phyloP scores from a whole-genome alignment of 2,113 vertebrate genomes.

The Vanacampus margaritifer region DNA sequence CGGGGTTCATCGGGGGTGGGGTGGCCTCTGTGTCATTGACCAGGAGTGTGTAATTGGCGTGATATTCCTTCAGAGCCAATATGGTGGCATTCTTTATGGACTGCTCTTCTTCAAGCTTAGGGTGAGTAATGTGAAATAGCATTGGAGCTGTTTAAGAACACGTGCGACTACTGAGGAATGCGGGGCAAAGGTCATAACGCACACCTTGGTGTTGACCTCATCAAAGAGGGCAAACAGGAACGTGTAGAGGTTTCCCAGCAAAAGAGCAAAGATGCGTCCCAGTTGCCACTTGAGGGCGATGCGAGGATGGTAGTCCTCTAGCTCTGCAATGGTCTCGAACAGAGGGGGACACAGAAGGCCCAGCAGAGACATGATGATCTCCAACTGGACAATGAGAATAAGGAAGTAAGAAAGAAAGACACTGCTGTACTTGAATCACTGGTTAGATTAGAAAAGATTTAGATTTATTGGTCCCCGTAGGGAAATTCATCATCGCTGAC shows the following conservation, averaged over 20 bases:
- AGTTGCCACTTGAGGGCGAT: constrained; percentile 97
- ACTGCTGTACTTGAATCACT: no score
- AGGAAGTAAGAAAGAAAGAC: not conserved
- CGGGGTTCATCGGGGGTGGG: constrained; percentile 79
- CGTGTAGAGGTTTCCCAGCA: constrained; percentile 95
- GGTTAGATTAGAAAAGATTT: no score
- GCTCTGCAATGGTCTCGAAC: constrained; percentile 92
- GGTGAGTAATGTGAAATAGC: not conserved
- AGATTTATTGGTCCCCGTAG: no score
- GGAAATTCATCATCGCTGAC: no score
- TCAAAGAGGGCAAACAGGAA: constrained; percentile 95
- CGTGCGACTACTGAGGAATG: not conserved
- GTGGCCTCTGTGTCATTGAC: constrained; percentile 65
- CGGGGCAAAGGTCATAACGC: not conserved
- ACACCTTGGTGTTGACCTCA: constrained; percentile 91
- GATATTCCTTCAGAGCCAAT: constrained; percentile 81
- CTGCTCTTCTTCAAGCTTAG: constrained; percentile 82
- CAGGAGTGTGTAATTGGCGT: constrained; percentile 73
- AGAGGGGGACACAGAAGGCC: constrained; percentile 95
- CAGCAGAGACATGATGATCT: constrained; percentile 82
- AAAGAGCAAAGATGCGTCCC: constrained; percentile 93
- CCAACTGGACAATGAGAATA: constrained; percentile 52
- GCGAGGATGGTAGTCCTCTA: constrained; percentile 95
- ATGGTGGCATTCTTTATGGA: constrained; percentile 83
- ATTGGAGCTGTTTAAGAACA: not conserved